These are phyloP conservation scores for Lithobates pipiens DNA, from an alignment of 2,797 vertebrate species.

Conservation along the genomic window DNA sequence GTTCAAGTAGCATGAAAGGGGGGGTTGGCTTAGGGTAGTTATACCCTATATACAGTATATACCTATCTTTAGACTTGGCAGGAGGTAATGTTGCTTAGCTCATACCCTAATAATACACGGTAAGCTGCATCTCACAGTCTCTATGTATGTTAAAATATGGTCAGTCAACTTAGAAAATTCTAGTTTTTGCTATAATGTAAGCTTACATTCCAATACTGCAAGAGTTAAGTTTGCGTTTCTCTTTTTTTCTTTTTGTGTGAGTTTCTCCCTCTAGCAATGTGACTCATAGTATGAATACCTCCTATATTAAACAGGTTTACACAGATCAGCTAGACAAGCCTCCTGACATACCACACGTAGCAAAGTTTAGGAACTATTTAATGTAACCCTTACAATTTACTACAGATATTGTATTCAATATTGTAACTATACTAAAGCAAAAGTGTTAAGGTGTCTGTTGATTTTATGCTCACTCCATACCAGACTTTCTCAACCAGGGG, in stretches of 20 bases:
- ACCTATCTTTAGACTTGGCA: no score
- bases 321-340: constrained; percentile 12
- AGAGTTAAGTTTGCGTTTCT: neutral
- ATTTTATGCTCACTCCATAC: no score
- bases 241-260: neutral
- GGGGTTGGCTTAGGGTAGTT: no score
- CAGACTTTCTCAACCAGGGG: neutral
- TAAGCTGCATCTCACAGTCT: no score
- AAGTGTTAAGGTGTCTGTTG: neutral
- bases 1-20: no score
- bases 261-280: constrained; percentile 6
- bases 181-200: no score
- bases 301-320: constrained; percentile 26
- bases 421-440: neutral
- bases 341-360: constrained; percentile 24
- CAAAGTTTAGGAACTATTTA: neutral
- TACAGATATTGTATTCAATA: neutral
- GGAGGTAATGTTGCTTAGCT: no score
- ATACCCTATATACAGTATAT: no score
- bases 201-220: neutral
- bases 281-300: constrained; percentile 26
- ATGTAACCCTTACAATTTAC: neutral
- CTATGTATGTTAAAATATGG: no score
- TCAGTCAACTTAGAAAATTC: neutral
- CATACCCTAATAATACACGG: no score